Evolutionary conservation across 2,888 invertebrate genomes (phyloP), one percentile per base, ranked within the genome.

Genomic region (Hoplodrina ambigua): DNA sequence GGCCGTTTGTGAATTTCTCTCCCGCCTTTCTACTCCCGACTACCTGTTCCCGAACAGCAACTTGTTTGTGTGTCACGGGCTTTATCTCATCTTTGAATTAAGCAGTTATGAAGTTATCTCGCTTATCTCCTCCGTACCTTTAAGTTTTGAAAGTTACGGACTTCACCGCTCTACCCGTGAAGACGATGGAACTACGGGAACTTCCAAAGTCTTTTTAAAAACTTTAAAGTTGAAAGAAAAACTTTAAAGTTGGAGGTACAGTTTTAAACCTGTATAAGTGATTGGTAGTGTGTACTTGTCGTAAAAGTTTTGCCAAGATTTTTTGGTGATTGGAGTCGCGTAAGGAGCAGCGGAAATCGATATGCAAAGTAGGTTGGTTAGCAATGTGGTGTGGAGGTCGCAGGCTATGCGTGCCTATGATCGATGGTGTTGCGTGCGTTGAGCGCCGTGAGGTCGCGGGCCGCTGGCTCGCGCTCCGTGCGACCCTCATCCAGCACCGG

Each of bases 361-460:
- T 93, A 93, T 91, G 87, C 86, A 88, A 92, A 92, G 87, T 88
- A 87, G 89, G 90, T 90, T 88, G 86, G 87, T 82, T 85, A 85
- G 88, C 83, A 85, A 85, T 88, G 87, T 89, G 88, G 86, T 89
- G 89, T 89, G 87, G 91, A 89, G 88, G 89, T 90, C 89, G 89
- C 86, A 80, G 74, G 80, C 80, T 81, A 89, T 92, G 93, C 94
- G 93, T 94, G 94, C 84, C 88, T 87, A 88, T 92, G 92, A 93
- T 92, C 91, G 92, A 92, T 93, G 92, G 86, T 89, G 83, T 92
- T 90, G 93, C 93, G 94, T 93, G 84, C 81, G 83, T 85, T 88
- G 79, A 75, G 84, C 84, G 87, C 85, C 86, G 88, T 88, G 89
- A 89, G 89, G 89, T 87, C 89, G 89, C 86, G 86, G 83, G 82